Percentiles rank a stretch among this genome's conserved stretches.
Evolutionary conservation across 2,113 vertebrate genomes (phyloP).

Genomic region (Calonectris borealis): DNA sequence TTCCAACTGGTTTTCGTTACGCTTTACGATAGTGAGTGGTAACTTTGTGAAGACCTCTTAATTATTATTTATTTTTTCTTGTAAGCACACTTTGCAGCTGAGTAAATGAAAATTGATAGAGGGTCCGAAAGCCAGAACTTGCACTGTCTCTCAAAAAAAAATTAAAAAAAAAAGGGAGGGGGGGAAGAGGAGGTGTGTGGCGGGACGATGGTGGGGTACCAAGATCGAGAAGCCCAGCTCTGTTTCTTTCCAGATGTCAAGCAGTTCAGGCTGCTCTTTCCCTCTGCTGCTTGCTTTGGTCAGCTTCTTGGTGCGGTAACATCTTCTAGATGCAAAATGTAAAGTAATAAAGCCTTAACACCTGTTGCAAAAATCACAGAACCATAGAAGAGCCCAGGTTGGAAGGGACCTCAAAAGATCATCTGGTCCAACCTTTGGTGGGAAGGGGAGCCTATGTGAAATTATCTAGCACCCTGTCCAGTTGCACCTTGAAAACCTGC

Average conservation of each 20-base stretch:
- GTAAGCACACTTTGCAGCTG: not conserved
- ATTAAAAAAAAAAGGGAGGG: not conserved
- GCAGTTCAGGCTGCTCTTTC: not conserved
- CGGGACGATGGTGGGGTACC: not conserved
- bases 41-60: not conserved
- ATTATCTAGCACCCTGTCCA: not conserved
- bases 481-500: not conserved
- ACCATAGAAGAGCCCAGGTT: not conserved
- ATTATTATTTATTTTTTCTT: not conserved
- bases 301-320: not conserved
- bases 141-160: too few relatives aligned
- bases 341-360: not conserved
- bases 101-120: not conserved
- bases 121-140: not conserved
- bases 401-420: not conserved
- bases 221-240: not conserved
- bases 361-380: not conserved
- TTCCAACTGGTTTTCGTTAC: not conserved
- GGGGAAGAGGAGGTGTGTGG: accelerated
- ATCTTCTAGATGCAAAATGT: not conserved
- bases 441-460: not conserved
- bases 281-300: not conserved
- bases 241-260: not conserved
- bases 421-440: not conserved
- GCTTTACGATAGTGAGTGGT: not conserved